Base-by-base conservation (phyloP, 2,797 vertebrate genomes). In the Ctenosaura bakeri region DNA sequence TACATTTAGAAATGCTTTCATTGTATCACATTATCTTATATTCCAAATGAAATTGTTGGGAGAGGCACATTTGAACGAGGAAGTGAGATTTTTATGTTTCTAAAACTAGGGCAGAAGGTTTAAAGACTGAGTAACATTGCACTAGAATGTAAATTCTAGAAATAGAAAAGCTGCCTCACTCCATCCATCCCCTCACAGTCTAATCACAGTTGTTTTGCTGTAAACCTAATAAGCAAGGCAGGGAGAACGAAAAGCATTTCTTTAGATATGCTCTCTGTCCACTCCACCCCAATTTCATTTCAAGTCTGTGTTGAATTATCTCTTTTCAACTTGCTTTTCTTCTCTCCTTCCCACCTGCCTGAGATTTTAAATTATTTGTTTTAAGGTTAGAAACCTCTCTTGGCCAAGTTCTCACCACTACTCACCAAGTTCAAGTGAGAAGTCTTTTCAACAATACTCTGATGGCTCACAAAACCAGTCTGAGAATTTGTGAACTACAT, bases 81-180 rank as follows among this genome's bases (percentile, higher is more conserved):
- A 80, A 73, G 29, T 6, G 8, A 26, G 66, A 35, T 62, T 4
- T 62, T 62, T 62, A 32, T 69, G 66, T 66, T 66, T 29, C 64
- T 66, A 8, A 66, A 9, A 26, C 7, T 66, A 66, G 24, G 24
- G 2, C 26, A 66, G 26, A 2, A 32, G 3, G 66, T 69, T 69
- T 69, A 69, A 69, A 64, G 62, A 22, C 22, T 22, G 22, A 64
- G 62, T 22, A 64, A 64, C 22, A 64, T 64, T 22, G 62, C 94
- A 92, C 71, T 93, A 94, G 90, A 95, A 96, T 88, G 86, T 92
- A 95, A n/a, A 96, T 95, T 93, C 94, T 92, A 91, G 94, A 96
- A 96, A 96, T 83, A 93, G 54, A 94, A 95, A 94, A 91, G 92
- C 83, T 29, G n/a, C 14, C 35, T 42, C 87, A 62, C 16, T 3